Base-by-base conservation (phyloP, 2,113 vertebrate genomes). In the Mormyrus iriodes region DNA sequence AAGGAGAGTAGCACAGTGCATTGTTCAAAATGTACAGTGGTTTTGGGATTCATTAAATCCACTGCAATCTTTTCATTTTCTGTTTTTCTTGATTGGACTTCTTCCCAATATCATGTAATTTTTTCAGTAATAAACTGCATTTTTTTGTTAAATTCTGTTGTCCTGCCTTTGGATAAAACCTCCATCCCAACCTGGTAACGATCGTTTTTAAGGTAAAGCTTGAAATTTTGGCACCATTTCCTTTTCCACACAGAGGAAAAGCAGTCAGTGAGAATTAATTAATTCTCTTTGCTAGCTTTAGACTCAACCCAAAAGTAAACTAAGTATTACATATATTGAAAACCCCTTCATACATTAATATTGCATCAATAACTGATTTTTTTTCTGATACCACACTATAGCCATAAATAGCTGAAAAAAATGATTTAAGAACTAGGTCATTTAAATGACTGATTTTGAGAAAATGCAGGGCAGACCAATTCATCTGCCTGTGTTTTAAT, bases 401-500 rank as follows among this genome's bases (percentile, higher is more conserved):
- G 35, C 31, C 31, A 42, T 19, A 48, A 3, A n/a, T 42, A 84
- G 8, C 44, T 42, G 8, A 12, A 49, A n/a, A 31, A 42, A 49
- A 49, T 84, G 82, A 48, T n/a, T 19, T 15, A 76, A 76, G 73
- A 76, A 76, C 35, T 4, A 2, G 15, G 73, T 21, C 73, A 39
- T 76, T 76, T 19, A 79, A 42, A 13, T 79, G 39, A 42, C 17
- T 48, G 24, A n/a, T 84, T 12, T 48, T 44, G 52, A 79, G 89
- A 73, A 65, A 83, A 88, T 88, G 61, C 53, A 53, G 83, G 82
- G 61, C 53, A 53, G 83, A 58, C 53, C 49, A 53, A 61, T 86
- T 83, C 15, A 51, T 53, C 27, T 24, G 52, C 31, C 46, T 69
- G 73, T 79, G 42, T n/a, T 86, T 86, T 87, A 90, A 89, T 90